These are phyloP conservation scores for Aplocera efformata DNA, from an alignment of 2,888 invertebrate genomes.

Conservation along the genomic window DNA sequence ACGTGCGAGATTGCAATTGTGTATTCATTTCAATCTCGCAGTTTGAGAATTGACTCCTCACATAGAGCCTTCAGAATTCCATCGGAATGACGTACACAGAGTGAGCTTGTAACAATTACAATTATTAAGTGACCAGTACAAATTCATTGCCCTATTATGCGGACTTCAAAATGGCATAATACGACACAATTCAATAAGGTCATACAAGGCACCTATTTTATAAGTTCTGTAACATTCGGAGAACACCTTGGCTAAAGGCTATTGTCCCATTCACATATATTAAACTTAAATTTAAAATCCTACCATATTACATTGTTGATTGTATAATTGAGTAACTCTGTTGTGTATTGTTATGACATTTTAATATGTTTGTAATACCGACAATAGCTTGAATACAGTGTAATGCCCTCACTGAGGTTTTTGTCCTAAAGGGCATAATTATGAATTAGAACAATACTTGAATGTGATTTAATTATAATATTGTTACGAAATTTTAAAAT, in stretches of 20 bases:
- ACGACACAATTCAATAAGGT: constrained; percentile 34
- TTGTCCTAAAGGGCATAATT: constrained; percentile 11
- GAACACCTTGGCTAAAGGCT: constrained; percentile 1
- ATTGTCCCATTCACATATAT: constrained; percentile 17
- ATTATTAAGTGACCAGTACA: constrained; percentile 27
- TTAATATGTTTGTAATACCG: constrained; percentile 8
- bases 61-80: constrained; percentile 4
- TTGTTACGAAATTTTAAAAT: constrained; percentile 11
- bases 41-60: constrained; percentile 1
- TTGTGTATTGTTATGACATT: constrained; percentile 11
- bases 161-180: constrained; percentile 47
- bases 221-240: constrained; percentile 31
- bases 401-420: constrained; percentile 11
- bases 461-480: not conserved
- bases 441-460: constrained; percentile 2
- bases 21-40: not conserved
- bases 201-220: constrained; percentile 33
- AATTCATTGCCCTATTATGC: constrained; percentile 30
- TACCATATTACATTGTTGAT: constrained; percentile 13
- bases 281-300: constrained; percentile 16
- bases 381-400: constrained; percentile 4
- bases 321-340: constrained; percentile 16
- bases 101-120: constrained; percentile 31
- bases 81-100: constrained; percentile 22
- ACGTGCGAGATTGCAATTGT: too few relatives aligned